Base-by-base conservation (phyloP, 2,888 invertebrate species). In the Drosophila melanosoma region DNA sequence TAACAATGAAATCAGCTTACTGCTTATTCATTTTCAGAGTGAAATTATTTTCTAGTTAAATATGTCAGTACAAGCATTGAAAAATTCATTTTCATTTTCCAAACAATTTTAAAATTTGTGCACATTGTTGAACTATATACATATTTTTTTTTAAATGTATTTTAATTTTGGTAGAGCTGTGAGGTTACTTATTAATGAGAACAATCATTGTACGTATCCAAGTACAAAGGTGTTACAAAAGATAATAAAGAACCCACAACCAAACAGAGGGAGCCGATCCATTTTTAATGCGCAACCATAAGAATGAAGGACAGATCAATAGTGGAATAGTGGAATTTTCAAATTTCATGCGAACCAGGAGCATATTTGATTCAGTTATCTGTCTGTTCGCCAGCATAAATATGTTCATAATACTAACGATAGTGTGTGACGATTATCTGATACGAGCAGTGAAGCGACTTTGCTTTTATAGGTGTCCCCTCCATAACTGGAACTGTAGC, bases 341-440 rank as follows among this genome's bases (percentile, higher is more conserved):
- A 10, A 94, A 97, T 70, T 95, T 97, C 83, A 96, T 96, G 12
- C 95, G 96, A 79, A 70, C 35, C 10, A 89, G 70, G 35, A 38
- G 56, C 7, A 5, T 66, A 8, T 3, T 11, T 0, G 7, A 23
- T 20, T 42, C 70, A 0, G 0, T 40, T 0, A 0, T 56, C 0
- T 68, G 56, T 7, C 90, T 94, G 32, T 8, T 90, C 0, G 3
- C 84, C 3, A 86, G 86, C 6, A 38, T 96, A 65, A 98, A 98
- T 93, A 95, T 96, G 85, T 98, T 98, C 91, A 94, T 96, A 45
- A 94, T 97, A 40, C 94, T 98, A 69, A 97, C 97, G 0, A 95
- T 98, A 68, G 96, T 98, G 33, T 98, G 98, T 93, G 98, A 98
- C 90, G 97, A 97, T 90, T 98, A 97, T 93, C 97, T 98, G 91